A percentile compares a stretch with the other conserved stretches of the same genome.
Conservation (phyloP, 2,797 vertebrate genomes). For the Choloepus didactylus region DNA sequence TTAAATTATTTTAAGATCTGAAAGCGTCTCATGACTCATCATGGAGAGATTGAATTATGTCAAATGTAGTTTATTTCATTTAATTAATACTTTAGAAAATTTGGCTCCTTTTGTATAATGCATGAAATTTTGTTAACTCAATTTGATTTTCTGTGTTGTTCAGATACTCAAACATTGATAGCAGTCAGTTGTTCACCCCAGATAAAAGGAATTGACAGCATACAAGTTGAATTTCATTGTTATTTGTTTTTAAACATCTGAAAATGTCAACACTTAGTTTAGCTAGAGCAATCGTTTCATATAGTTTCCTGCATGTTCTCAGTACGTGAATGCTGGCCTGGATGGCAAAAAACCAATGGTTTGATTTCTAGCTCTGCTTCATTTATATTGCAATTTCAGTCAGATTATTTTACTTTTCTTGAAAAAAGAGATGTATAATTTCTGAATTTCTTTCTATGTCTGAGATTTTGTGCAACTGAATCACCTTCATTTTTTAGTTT, state of each 20-base stretch:
- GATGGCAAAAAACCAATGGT: neutral
- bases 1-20: neutral
- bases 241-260: neutral
- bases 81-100: neutral
- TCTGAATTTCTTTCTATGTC: neutral
- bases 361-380: neutral
- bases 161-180: neutral
- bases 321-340: neutral
- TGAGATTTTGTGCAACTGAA: constrained; percentile 4
- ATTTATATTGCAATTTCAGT: constrained; percentile 21
- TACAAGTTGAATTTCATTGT: neutral
- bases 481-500: neutral
- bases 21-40: neutral
- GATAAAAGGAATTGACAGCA: neutral
- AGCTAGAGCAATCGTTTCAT: neutral
- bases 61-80: neutral
- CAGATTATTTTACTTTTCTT: constrained; percentile 22
- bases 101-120: neutral
- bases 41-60: constrained; percentile 20
- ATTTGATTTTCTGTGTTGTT: neutral
- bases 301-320: neutral
- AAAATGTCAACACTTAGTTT: constrained; percentile 12
- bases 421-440: neutral
- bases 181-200: neutral
- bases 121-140: neutral